Evolutionary conservation across 2,888 invertebrate species (phyloP).

Genomic region (Lepidochrysops patricia): DNA sequence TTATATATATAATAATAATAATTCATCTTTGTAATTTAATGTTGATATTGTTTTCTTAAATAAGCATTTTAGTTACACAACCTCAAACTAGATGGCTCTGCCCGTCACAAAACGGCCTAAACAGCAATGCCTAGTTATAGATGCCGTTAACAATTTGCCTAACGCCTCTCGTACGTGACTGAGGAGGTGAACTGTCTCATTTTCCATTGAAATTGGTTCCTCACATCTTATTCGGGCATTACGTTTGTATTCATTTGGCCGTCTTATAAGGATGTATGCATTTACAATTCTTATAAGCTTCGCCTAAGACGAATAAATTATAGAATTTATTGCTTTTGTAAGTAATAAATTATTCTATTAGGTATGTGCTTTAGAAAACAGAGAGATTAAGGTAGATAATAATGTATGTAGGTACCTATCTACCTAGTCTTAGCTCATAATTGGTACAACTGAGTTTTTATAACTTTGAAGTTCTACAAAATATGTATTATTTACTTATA

Average conservation of each 20-base stretch:
- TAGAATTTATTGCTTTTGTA: neutral
- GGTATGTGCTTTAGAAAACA: too few relatives aligned
- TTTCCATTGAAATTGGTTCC: slow-evolving; percentile 58
- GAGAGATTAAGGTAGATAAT: too few relatives aligned
- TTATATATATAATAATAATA: too few relatives aligned
- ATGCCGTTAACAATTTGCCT: slow-evolving; percentile 25
- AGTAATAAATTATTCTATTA: neutral
- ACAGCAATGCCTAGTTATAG: slow-evolving; percentile 17
- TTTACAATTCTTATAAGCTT: slow-evolving; percentile 18
- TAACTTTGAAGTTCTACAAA: too few relatives aligned
- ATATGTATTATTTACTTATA: too few relatives aligned
- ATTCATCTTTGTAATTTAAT: too few relatives aligned
- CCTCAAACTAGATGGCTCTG: slow-evolving; percentile 37
- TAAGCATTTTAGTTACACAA: neutral
- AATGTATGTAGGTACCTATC: too few relatives aligned
- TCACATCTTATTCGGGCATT: slow-evolving; percentile 58
- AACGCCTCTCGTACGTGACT: slow-evolving; percentile 53
- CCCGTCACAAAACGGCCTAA: slow-evolving; percentile 24
- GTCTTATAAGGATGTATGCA: slow-evolving; percentile 56
- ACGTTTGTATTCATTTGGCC: slow-evolving; percentile 63
- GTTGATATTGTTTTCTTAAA: too few relatives aligned
- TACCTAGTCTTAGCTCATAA: too few relatives aligned
- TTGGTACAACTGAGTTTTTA: too few relatives aligned
- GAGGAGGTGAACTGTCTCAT: slow-evolving; percentile 59
- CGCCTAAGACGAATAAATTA: neutral